Base-by-base conservation (phyloP, 2,888 invertebrate species). In the Sylvicola fuscatus region DNA sequence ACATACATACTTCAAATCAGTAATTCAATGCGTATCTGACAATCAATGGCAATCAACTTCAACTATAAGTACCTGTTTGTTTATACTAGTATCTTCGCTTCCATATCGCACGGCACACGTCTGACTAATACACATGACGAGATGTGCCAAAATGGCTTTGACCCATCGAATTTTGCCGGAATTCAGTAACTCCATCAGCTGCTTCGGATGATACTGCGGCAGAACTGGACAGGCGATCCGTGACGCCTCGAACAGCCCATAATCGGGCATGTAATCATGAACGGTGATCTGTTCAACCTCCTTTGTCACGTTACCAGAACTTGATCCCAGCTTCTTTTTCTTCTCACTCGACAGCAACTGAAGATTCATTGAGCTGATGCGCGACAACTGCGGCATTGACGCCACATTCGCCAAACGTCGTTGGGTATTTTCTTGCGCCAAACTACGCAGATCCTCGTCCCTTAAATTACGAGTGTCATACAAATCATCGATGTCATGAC, bases 161-260 rank as follows among this genome's bases (percentile, higher is more conserved):
- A 98, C 98, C 76, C 97, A 86, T 49, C 89, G 69, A 45, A 92
- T 93, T 62, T 93, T 95, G 3, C 98, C 98, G 36, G 93, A 95
- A 61, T 97, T 97, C 17, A 99, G 66, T 28, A 99, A 61, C 52
- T 98, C 98, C 84, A 98, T 95, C 27, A 99, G 63, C 50, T 97
- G 97, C 50, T 95, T 95, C 0, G 98, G 98, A 61, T 99, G 98
- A 55, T 98, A 99, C 50, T 99, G 98, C 0, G 98, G 98, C 39
- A 98, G 62, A 30, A 97, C 93, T 0, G 97, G 97, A 48, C 92
- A 97, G 1, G 95, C 93, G 52, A 95, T 83, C 41, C 93, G 72
- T 4, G 93, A 89, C 0, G 97, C 95, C 59, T 98, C 97, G 58
- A 98, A 98, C 35, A 98, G 60, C 0, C 90, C 90, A 50, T 86